These are phyloP conservation scores for Microctenopoma stevenorrisi DNA, from an alignment of 2,797 vertebrate genomes.

Conservation along the genomic window DNA sequence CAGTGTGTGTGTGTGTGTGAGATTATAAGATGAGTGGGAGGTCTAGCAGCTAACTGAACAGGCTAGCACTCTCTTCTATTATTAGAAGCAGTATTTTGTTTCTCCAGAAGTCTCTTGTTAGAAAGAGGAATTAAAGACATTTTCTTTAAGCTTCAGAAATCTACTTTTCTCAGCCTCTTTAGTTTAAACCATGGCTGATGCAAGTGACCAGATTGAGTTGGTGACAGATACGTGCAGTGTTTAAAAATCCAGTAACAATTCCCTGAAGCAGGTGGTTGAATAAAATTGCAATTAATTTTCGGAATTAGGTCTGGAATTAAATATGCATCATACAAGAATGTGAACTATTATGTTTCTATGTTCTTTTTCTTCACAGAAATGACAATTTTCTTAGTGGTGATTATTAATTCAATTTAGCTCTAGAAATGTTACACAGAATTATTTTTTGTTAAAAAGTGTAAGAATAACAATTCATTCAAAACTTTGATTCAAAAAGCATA, in stretches of 20 bases:
- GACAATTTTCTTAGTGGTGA: too few species aligned
- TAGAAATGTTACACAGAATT: not conserved
- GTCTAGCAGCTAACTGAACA: constrained; percentile 47
- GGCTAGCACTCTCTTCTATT: constrained; percentile 48
- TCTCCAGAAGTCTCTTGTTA: constrained; percentile 1
- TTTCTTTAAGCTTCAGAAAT: not conserved
- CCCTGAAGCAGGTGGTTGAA: constrained; percentile 16
- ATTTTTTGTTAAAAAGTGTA: constrained; percentile 19
- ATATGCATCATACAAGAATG: constrained; percentile 19
- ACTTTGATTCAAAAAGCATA: constrained; percentile 59
- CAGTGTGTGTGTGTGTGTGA: not conserved
- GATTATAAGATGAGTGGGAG: constrained; percentile 45
- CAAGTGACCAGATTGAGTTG: not conserved
- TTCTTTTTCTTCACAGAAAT: not conserved
- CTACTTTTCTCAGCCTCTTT: not conserved
- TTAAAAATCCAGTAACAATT: constrained; percentile 18
- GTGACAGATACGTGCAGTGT: constrained; percentile 14
- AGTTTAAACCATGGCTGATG: not conserved
- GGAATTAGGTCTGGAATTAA: constrained; percentile 42
- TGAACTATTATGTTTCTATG: constrained; percentile 3
- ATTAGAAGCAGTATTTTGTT: constrained; percentile 42
- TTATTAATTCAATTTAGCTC: constrained; percentile 6
- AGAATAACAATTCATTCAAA: constrained; percentile 1
- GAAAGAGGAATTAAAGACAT: constrained; percentile 5
- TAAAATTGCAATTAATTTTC: constrained; percentile 18